Evolutionary conservation across 1,140 invertebrate species (phyloP).

Genomic region (Panagrolaimus sp.): DNA sequence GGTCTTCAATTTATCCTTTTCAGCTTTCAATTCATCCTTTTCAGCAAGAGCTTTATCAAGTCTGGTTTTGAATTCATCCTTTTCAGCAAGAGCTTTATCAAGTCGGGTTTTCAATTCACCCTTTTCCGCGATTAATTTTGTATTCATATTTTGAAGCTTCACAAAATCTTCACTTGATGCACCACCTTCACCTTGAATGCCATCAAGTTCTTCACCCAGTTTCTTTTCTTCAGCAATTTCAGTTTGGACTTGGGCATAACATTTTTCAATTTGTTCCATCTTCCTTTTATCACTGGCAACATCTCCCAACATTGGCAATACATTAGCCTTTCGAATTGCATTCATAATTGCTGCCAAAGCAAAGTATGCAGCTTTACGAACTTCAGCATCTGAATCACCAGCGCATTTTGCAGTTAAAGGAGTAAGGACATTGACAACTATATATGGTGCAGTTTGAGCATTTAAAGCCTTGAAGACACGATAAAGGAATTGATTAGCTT

Average conservation of each 20-base stretch:
- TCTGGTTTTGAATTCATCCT: no score
- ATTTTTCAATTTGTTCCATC: no score
- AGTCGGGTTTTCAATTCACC: no score
- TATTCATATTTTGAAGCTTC: no score
- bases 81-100: no score
- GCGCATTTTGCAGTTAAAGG: constrained; percentile 19
- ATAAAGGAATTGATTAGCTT: constrained; percentile 12
- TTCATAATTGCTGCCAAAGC: constrained; percentile 79
- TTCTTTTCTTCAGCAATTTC: neutral
- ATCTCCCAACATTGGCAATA: no score
- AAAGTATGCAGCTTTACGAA: constrained; percentile 65
- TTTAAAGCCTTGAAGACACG: constrained; percentile 18
- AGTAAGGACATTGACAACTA: constrained; percentile 17
- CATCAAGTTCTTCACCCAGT: neutral
- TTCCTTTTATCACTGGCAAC: no score
- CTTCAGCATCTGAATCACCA: constrained; percentile 51
- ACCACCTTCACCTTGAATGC: neutral
- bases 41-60: no score
- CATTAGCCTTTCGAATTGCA: no score
- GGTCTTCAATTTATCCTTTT: no score
- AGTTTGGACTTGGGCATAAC: neutral
- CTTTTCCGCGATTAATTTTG: no score
- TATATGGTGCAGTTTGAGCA: neutral
- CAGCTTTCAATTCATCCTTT: no score
- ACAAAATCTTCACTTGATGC: constrained; percentile 2